Evolutionary conservation across 2,888 invertebrate genomes (phyloP).

Genomic region (Sinopyrophorus schimmeli): DNA sequence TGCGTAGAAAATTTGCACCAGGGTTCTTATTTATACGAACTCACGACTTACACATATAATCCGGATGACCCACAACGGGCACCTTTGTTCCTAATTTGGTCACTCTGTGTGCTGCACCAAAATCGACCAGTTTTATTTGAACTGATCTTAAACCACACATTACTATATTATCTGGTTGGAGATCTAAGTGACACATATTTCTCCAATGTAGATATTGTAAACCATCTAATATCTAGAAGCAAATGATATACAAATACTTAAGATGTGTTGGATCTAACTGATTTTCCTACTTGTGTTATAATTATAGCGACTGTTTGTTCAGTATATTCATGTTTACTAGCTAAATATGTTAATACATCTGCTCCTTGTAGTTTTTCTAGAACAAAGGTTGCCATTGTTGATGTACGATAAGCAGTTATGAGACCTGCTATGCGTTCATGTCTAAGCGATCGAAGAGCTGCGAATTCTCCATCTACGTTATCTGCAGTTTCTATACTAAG

Average conservation of each 20-base stretch:
- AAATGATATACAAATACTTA: slow-evolving; percentile 6
- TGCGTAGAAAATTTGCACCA: too few species aligned
- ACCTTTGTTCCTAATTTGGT: slow-evolving; percentile 76
- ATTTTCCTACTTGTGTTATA: slow-evolving; percentile 70
- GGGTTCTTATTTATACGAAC: too few species aligned
- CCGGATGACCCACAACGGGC: slow-evolving; percentile 71
- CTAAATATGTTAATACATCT: slow-evolving; percentile 86
- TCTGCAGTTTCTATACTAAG: slow-evolving; percentile 66
- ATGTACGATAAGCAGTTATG: slow-evolving; percentile 71
- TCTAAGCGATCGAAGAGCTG: slow-evolving; percentile 76
- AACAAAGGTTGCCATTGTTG: slow-evolving; percentile 72
- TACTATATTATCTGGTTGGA: slow-evolving; percentile 94
- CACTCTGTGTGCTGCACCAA: slow-evolving; percentile 84
- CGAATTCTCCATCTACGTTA: slow-evolving; percentile 78
- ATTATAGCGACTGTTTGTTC: slow-evolving; percentile 91
- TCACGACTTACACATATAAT: slow-evolving; percentile 71
- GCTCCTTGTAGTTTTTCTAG: slow-evolving; percentile 88
- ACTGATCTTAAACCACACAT: slow-evolving; percentile 84
- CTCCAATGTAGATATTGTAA: slow-evolving; percentile 95
- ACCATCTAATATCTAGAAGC: slow-evolving; percentile 71
- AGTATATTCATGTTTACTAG: slow-evolving; percentile 85
- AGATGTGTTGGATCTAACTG: neutral
- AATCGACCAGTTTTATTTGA: slow-evolving; percentile 89
- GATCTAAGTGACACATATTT: slow-evolving; percentile 83
- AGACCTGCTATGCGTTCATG: slow-evolving; percentile 87